Base-by-base conservation (phyloP, 2,888 invertebrate genomes). In the Sesia bembeciformis region DNA sequence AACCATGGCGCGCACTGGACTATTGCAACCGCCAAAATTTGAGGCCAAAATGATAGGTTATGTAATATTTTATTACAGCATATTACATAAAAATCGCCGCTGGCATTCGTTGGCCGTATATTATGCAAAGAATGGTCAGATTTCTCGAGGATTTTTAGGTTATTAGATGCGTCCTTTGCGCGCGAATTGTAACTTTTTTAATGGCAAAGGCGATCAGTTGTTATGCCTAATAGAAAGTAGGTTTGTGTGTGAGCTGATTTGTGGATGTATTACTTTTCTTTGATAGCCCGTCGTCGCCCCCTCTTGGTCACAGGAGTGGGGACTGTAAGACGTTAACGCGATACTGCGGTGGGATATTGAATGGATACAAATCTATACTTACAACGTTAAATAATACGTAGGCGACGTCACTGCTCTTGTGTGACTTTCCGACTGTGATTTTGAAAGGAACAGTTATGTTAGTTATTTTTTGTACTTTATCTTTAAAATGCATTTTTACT, bases 71-170 rank as follows among this genome's bases (percentile, higher is more conserved):
- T 78, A 79, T 86, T 84, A 81, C 84, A 76, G 74, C 70, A 74
- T 80, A 81, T 87, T 87, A 85, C 81, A 85, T 85, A 85, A 87
- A 86, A 83, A 81, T 76, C 64, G 81, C 83, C 79, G 78, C 62
- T 72, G 77, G 84, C 76, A 71, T 72, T 70, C 60, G 60, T 55
- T 61, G 63, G 63, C 61, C 60, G 66, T 67, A 62, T 75, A 69
- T 77, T 78, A 76, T 76, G 78, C 76, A 77, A 78, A 77, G 74
- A 73, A 63, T 60, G 65, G 61, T 62, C 67, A 67, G 62, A 66
- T 70, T 68, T 69, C 68, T 69, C 60, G 67, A 58, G 60, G 72
- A 70, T 72, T 81, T 82, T 75, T 76, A 68, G 76, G 76, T 72
- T 78, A 74, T 69, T 61, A 60, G 67, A 66, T 62, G 69, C 72